Evolutionary conservation across 2,888 invertebrate genomes (phyloP), one percentile per base, ranked within the genome.

Genomic region (Rhingia campestris): DNA sequence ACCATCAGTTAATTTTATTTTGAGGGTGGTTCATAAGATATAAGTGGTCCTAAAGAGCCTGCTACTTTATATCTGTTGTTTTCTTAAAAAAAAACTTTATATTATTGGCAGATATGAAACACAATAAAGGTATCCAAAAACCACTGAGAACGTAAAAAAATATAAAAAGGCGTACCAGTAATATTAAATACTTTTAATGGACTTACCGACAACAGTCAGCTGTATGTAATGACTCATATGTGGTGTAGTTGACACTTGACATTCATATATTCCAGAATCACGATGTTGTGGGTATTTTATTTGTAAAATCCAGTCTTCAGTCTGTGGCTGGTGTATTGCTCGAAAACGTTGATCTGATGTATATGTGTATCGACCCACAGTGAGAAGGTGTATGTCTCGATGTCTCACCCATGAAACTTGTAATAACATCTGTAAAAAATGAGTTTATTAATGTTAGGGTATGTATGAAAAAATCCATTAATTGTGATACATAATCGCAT

Each of bases 401-500:
- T 97, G 97, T 84, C 97, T 93, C 86, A 97, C 96, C 97, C 97
- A 97, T 43, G 97, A 97, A 88, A 97, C 97, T 94, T 97, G 95
- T 91, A 95, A 92, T 89, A 94, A 91, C 93, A 94, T 94, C 94
- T 90, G 81, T 14, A 56, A 45, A 6, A n/a, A 6, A 22, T 22
- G 22, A 22, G 22, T 22, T 22, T 2, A 22, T 22, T 22, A 22
- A 22, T 22, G 22, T 2, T 22, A 22, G 22, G 22, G 22, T 22
- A 22, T 2, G 22, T 22, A 22, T 22, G 22, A 45, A 12, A 12
- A 3, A 45, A 5, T 45, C n/a, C n/a, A n/a, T 45, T 3, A 12
- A 6, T 4, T 6, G 12, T 6, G 5, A 12, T 2, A 43, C 10
- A 12, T 22, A 2, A 2, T 22, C 22, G 22, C 22, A 22, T 22